These are phyloP conservation scores for Agrenia bidenticulata DNA, from an alignment of 2,888 invertebrate genomes.

Conservation along the genomic window DNA sequence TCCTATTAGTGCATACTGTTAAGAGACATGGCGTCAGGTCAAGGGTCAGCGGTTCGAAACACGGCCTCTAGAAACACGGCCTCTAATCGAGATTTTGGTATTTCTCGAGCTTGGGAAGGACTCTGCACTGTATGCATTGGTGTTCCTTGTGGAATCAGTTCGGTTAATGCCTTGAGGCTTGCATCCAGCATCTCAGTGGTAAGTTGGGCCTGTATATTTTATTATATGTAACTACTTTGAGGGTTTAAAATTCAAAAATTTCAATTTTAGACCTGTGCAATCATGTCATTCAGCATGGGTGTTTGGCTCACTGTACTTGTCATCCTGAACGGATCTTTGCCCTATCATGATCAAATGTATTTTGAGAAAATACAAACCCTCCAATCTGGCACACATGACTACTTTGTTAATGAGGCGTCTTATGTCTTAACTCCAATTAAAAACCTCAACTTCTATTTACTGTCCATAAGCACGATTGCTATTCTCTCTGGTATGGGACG, in stretches of 20 bases:
- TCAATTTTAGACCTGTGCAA: too few species aligned
- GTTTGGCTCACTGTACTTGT: conserved; percentile 31
- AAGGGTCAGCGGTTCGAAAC: too few species aligned
- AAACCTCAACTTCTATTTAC: conserved; percentile 35
- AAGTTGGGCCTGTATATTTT: too few species aligned
- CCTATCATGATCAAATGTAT: conserved; percentile 23
- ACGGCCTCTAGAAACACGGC: too few species aligned
- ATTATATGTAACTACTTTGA: background rate
- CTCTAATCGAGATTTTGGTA: too few species aligned
- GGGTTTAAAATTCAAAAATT: background rate
- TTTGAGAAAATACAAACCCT: conserved; percentile 29
- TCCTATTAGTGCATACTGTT: too few species aligned
- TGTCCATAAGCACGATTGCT: conserved; percentile 25
- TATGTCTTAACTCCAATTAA: conserved; percentile 32
- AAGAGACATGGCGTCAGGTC: too few species aligned
- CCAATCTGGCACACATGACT: background rate
- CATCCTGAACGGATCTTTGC: conserved; percentile 15
- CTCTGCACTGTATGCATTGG: conserved; percentile 22
- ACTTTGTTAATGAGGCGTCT: conserved; percentile 34
- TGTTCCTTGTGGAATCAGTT: background rate
- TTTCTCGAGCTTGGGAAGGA: conserved; percentile 16
- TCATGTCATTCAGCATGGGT: conserved; percentile 23
- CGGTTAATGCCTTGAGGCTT: background rate
- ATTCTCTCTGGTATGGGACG: conserved; percentile 33
- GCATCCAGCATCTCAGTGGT: conserved; percentile 19